Percentiles rank a stretch among this genome's conserved stretches.
phyloP scores from a whole-genome alignment of 2,797 vertebrate species.

The Rhinogobio ventralis region DNA sequence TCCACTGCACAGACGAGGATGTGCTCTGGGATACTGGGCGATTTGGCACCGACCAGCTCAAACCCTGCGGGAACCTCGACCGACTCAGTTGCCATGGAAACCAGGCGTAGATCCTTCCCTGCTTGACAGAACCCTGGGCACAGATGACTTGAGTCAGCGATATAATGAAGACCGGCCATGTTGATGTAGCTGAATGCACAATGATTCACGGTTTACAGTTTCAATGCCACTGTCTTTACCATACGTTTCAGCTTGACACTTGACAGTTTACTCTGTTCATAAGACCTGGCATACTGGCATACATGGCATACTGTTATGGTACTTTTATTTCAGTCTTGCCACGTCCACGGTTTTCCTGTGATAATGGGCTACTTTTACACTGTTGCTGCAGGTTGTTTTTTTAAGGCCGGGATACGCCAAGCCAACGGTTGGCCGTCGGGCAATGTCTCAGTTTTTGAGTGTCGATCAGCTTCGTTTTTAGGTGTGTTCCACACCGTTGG shows the following conservation, averaged over 20 bases:
- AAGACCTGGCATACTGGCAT: not conserved
- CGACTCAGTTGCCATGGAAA: slow-evolving; percentile 91
- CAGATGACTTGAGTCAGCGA: slow-evolving; percentile 8
- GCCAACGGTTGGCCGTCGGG: no score
- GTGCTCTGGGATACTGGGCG: slow-evolving; percentile 92
- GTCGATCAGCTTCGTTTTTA: not conserved
- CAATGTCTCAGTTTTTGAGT: not conserved
- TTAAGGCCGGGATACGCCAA: not conserved
- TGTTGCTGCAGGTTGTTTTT: not conserved
- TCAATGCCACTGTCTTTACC: not conserved
- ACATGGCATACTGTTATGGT: not conserved
- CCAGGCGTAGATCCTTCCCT: slow-evolving; percentile 95
- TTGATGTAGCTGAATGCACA: not conserved
- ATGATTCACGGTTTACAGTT: not conserved
- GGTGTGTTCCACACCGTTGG: no score
- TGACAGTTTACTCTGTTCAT: not conserved
- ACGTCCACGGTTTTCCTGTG: not conserved
- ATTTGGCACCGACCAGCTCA: slow-evolving; percentile 95
- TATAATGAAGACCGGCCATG: not conserved
- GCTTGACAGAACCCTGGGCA: slow-evolving; percentile 95
- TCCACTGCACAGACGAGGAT: slow-evolving; percentile 96
- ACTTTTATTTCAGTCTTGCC: not conserved
- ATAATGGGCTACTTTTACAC: not conserved
- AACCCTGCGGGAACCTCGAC: slow-evolving; percentile 93
- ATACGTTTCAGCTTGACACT: slow-evolving; percentile 6